These are phyloP conservation scores for Coracias cyanogaster DNA, from an alignment of 2,797 vertebrate genomes.

Conservation along the genomic window DNA sequence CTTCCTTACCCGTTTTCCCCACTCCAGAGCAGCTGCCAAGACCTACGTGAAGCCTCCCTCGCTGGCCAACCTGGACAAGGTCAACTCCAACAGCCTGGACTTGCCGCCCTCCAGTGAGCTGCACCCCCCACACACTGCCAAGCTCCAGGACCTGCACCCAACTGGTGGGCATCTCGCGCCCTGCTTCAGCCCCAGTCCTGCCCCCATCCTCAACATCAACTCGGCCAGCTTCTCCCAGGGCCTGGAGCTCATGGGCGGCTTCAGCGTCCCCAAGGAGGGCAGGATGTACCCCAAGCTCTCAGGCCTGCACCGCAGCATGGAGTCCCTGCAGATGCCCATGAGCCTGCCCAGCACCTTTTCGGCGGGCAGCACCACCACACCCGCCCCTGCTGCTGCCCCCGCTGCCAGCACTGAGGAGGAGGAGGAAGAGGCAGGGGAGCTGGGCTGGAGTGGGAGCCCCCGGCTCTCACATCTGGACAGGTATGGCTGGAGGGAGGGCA, in stretches of 20 bases:
- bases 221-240: slow-evolving; percentile 90
- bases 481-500: slow-evolving; percentile 69
- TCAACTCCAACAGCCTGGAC: slow-evolving; percentile 91
- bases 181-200: slow-evolving; percentile 91
- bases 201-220: slow-evolving; percentile 93
- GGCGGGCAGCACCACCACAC: slow-evolving; percentile 57
- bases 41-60: slow-evolving; percentile 91
- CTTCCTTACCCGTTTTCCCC: neutral
- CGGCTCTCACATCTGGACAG: slow-evolving; percentile 85
- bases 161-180: slow-evolving; percentile 75
- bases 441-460: slow-evolving; percentile 86
- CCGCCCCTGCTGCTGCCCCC: slow-evolving; percentile 51
- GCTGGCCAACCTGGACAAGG: slow-evolving; percentile 90
- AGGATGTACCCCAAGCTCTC: slow-evolving; percentile 92
- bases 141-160: slow-evolving; percentile 84
- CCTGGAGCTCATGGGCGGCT: slow-evolving; percentile 85
- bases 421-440: slow-evolving; percentile 81
- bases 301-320: slow-evolving; percentile 93
- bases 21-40: slow-evolving; percentile 85
- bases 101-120: slow-evolving; percentile 82
- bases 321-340: slow-evolving; percentile 92
- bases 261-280: slow-evolving; percentile 79
- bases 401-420: slow-evolving; percentile 78
- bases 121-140: slow-evolving; percentile 77
- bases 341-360: slow-evolving; percentile 86